Base-by-base conservation (phyloP, 35 echinoderm and acorn worm species). In the Apostichopus japonicus region DNA sequence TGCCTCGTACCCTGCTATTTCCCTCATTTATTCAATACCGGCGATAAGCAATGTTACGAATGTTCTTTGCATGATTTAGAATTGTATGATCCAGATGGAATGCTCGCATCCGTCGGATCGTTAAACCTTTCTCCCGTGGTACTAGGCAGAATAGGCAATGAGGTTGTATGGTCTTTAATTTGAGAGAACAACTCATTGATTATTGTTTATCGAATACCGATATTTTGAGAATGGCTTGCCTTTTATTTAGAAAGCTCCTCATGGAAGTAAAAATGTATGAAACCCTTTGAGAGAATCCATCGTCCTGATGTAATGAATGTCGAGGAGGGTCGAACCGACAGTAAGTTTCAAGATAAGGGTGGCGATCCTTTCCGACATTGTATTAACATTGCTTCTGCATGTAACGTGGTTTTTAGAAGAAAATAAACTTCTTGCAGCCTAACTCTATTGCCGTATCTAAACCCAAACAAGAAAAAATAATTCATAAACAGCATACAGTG, bases 301-400 rank as follows among this genome's bases (percentile, higher is more conserved):
- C 8, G 13, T 61, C 8, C 0, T 61, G 57, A 61, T 61, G 57
- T 61, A 13, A 61, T 61, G 57, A 61, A 61, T 61, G 7, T 61
- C 13, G 57, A 61, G 7, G 57, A 61, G 57, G 57, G 13, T 61
- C 57, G 13, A 61, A 61, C 57, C 57, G 13, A 61, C 7, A 61
- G 7, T 61, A 8, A 61, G 57, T 61, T 61, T 61, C 57, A 61
- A 61, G 57, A 11, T 61, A 61, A 61, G 17, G 90, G 83, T 33
- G 94, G 92, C 11, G 94, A 95, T 93, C 94, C 94, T 27, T 61
- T 61, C 8, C 7, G 57, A 61, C 13, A 61, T 61, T 95, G 94
- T 63, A 95, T 95, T n/a, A 95, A 91, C 6, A 95, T 95, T 15
- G 94, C 94, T 27, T 86, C 94, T 2, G 86, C 91, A 61, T 95